phyloP scores from a whole-genome alignment of 2,113 vertebrate species.

The Mobula hypostoma region DNA sequence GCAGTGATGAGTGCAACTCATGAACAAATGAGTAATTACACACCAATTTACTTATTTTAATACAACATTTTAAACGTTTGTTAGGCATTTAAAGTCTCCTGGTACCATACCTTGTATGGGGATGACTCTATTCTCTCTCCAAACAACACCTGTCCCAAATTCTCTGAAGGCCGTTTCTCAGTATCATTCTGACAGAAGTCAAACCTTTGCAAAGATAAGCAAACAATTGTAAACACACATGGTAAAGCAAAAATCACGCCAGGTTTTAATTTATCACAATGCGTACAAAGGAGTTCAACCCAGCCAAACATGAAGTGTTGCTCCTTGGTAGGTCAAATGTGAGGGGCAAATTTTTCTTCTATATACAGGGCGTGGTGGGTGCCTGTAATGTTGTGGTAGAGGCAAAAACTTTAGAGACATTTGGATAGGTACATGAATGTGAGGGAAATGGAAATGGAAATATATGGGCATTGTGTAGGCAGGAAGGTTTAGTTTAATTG shows the following conservation, averaged over 20 bases:
- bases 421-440: no score
- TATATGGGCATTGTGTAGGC: no score
- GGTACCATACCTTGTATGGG: conserved; percentile 34
- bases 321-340: no score
- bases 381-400: no score
- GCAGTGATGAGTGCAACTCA: no score
- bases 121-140: conserved; percentile 39
- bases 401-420: no score
- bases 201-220: conserved; percentile 35
- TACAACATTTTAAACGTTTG: background rate
- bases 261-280: background rate
- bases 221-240: background rate
- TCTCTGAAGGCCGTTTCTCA: conserved; percentile 36
- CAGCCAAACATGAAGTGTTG: no score
- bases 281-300: background rate
- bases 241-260: background rate
- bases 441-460: no score
- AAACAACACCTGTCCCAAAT: conserved; percentile 39
- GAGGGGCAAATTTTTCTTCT: no score
- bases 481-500: no score
- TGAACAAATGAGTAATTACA: background rate
- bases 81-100: background rate
- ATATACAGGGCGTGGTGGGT: no score
- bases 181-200: conserved; percentile 39
- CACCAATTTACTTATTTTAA: background rate